These are phyloP conservation scores for Coenonympha glycerion DNA, from an alignment of 2,888 invertebrate genomes.

Conservation along the genomic window DNA sequence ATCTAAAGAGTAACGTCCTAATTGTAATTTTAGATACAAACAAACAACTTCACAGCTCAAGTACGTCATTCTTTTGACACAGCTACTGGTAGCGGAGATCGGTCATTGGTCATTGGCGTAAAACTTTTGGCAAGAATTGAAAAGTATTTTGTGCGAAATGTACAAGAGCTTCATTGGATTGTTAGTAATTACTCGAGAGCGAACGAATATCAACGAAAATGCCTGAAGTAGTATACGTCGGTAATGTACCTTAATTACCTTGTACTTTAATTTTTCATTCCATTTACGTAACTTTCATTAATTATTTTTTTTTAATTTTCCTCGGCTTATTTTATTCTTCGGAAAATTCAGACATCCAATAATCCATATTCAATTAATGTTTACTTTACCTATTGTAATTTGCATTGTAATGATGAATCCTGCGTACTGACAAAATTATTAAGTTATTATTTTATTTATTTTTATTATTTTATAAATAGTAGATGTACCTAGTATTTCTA, in stretches of 20 bases:
- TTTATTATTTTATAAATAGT: too few relatives aligned
- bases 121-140: slow-evolving; percentile 59
- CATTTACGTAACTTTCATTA: too few relatives aligned
- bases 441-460: too few relatives aligned
- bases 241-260: slow-evolving; percentile 52
- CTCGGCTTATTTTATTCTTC: too few relatives aligned
- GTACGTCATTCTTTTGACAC: slow-evolving; percentile 28
- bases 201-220: slow-evolving; percentile 52
- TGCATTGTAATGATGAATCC: too few relatives aligned
- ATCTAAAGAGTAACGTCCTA: slow-evolving; percentile 44
- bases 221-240: slow-evolving; percentile 58
- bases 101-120: slow-evolving; percentile 58
- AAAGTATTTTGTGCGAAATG: slow-evolving; percentile 44
- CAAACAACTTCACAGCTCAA: background rate
- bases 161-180: slow-evolving; percentile 43
- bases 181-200: slow-evolving; percentile 29
- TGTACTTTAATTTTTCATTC: too few relatives aligned
- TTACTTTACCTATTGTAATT: too few relatives aligned
- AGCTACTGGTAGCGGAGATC: slow-evolving; percentile 23
- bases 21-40: slow-evolving; percentile 36
- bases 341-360: too few relatives aligned
- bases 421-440: too few relatives aligned
- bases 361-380: too few relatives aligned
- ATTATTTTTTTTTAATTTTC: too few relatives aligned
- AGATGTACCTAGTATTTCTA: too few relatives aligned